Evolutionary conservation across 2,797 vertebrate genomes (phyloP), one percentile per base, ranked within the genome.

Genomic region (Pogoniulus pusillus): DNA sequence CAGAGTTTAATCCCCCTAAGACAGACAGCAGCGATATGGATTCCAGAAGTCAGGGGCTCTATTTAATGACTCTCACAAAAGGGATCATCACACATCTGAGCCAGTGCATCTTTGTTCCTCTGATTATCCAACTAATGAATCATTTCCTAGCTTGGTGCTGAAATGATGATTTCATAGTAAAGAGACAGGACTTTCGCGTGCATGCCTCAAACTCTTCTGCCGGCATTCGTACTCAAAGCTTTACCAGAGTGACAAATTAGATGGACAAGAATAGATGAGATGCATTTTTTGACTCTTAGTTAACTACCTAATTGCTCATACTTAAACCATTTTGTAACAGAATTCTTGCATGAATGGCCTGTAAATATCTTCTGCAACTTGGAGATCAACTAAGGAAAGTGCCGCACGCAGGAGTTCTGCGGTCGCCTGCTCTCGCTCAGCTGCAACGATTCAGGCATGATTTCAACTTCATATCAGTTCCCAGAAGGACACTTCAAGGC

Each of bases 31-130:
- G 60, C 65, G 85, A 95, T 95, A 96, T 87, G 91, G 94, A 97
- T 97, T 96, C 91, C 84, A 90, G 87, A 93, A 96, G 94, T 97
- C 91, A 94, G 87, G 78, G 73, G 85, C 62, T 95, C 77, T 83
- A 89, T 93, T 94, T 97, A 97, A 97, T 96, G 94, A 97, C 94
- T 96, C 86, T 94, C 95, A 96, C 87, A 90, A 96, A 97, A 96
- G 75, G 84, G 88, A 96, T 94, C 87, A 94, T 91, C 96, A 91
- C 94, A 91, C 91, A 95, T 94, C 91, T 45, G 59, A 92, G 91
- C 72, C 63, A 66, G 90, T 30, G 63, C 62, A 90, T 94, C 91
- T 91, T 95, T 95, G 93, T 90, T 95, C 90, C 78, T 74, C 91
- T 95, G 81, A 96, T 95, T 91, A 96, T 90, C 90, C 89, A 94